phyloP scores from a whole-genome alignment of 1,140 invertebrate genomes.

The Argopecten irradians region DNA sequence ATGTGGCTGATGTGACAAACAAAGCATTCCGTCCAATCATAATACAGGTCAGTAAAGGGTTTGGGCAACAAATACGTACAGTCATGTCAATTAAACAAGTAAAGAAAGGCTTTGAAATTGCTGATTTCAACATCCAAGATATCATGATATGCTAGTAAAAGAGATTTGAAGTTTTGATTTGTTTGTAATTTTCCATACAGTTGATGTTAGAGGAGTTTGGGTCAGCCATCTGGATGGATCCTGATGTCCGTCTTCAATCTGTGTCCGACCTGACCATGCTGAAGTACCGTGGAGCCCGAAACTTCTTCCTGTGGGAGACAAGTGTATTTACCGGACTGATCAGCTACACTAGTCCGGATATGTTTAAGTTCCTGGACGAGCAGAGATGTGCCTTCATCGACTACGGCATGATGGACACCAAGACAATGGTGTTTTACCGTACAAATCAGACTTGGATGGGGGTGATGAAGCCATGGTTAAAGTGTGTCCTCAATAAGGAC shows the following conservation, averaged over 20 bases:
- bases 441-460: slow-evolving; percentile 61
- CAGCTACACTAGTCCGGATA: slow-evolving; percentile 63
- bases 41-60: slow-evolving; percentile 57
- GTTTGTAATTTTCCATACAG: slow-evolving; percentile 46
- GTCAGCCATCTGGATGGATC: slow-evolving; percentile 64
- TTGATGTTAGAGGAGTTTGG: slow-evolving; percentile 64
- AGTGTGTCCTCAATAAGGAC: slow-evolving; percentile 63
- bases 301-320: slow-evolving; percentile 68
- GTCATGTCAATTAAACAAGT: not conserved
- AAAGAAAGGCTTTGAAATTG: not conserved
- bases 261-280: slow-evolving; percentile 58
- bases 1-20: slow-evolving; percentile 57
- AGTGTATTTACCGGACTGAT: slow-evolving; percentile 49
- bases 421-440: slow-evolving; percentile 65
- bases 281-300: slow-evolving; percentile 52
- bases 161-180: not conserved
- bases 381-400: slow-evolving; percentile 63
- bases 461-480: slow-evolving; percentile 70
- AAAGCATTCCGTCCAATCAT: slow-evolving; percentile 69
- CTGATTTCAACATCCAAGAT: not conserved
- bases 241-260: slow-evolving; percentile 58
- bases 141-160: not conserved
- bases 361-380: slow-evolving; percentile 65
- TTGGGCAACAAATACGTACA: too few relatives aligned
- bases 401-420: slow-evolving; percentile 58